Percentiles rank a stretch among this genome's conserved stretches.
Conservation (phyloP, 2,797 vertebrate species). For the Dromococcyx pavoninus region DNA sequence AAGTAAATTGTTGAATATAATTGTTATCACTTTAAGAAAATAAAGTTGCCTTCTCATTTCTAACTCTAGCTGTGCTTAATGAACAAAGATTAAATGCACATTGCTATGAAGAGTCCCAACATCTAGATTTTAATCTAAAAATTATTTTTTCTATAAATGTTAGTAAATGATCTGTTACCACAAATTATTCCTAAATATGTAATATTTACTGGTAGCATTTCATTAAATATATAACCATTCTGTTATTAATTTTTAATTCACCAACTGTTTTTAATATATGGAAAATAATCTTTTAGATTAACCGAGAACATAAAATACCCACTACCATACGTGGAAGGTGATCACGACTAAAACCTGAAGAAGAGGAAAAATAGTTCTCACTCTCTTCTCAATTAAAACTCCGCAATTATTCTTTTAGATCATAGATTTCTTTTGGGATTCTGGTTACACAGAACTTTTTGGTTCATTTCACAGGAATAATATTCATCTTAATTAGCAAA, state of each 20-base stretch:
- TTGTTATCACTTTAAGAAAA: conserved; percentile 60
- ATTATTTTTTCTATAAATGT: conserved; percentile 11
- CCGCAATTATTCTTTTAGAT: conserved; percentile 87
- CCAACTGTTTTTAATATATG: neutral
- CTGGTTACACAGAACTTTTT: conserved; percentile 81
- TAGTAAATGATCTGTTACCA: conserved; percentile 44
- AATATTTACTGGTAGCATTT: neutral
- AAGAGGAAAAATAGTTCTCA: conserved; percentile 73
- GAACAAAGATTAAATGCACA: conserved; percentile 56
- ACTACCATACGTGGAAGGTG: conserved; percentile 43
- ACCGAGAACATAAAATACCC: neutral
- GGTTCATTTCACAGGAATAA: conserved; percentile 82
- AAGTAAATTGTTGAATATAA: conserved; percentile 55
- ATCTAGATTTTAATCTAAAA: conserved; percentile 53
- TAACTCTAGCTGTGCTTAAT: conserved; percentile 43
- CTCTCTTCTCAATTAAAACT: conserved; percentile 89
- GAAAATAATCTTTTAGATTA: conserved; percentile 22
- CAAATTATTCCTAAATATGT: conserved; percentile 37
- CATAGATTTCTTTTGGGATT: conserved; percentile 87
- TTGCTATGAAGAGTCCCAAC: conserved; percentile 36
- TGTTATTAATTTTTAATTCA: conserved; percentile 36
- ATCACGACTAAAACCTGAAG: conserved; percentile 77
- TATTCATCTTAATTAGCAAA: conserved; percentile 91
- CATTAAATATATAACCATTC: conserved; percentile 19
- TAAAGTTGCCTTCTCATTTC: conserved; percentile 31